Base-by-base conservation (phyloP, 2,797 vertebrate genomes). In the Benthosema pterotum region DNA sequence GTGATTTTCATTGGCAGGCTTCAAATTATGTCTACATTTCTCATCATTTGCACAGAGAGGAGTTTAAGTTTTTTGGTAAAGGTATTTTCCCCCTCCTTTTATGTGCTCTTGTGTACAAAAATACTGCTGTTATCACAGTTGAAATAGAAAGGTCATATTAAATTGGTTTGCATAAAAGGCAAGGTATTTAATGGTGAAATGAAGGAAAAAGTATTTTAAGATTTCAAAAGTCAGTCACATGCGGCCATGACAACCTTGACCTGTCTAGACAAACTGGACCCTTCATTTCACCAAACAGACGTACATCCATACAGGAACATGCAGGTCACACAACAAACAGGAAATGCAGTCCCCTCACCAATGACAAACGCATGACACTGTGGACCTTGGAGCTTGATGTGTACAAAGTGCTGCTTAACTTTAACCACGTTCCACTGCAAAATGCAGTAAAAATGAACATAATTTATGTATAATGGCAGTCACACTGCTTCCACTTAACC, bases 351-450 rank as follows among this genome's bases (percentile, higher is more conserved):
- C 48, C 46, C 52, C 45, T 79, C 52, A 47, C 60, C 52, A 79
- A 71, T 79, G 69, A 83, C 75, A 72, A 83, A 71, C 79, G 50
- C 77, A 79, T 87, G 83, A 88, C 32, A 38, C 80, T 76, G 52
- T 28, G 46, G 71, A 68, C 50, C 63, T 51, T 45, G 45, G 32
- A 69, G 56, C 49, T 47, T 49, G 71, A 71, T 66, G 71, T 71
- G 32, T 38, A 58, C 51, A 56, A 57, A 67, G 73, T 42, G 9
- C 49, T 57, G 65, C 67, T 55, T 69, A 32, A 51, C 67, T 73
- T 65, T 42, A 28, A 9, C 18, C 51, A 52, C 28, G 65, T 55
- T 28, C 57, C 16, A 72, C 45, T 13, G 67, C 66, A 57, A 66
- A 78, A 69, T 52, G 18, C 47, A 53, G 46, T 59, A 28, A 52